phyloP scores from a whole-genome alignment of 2,797 vertebrate genomes.

The Anguilla marmorata region DNA sequence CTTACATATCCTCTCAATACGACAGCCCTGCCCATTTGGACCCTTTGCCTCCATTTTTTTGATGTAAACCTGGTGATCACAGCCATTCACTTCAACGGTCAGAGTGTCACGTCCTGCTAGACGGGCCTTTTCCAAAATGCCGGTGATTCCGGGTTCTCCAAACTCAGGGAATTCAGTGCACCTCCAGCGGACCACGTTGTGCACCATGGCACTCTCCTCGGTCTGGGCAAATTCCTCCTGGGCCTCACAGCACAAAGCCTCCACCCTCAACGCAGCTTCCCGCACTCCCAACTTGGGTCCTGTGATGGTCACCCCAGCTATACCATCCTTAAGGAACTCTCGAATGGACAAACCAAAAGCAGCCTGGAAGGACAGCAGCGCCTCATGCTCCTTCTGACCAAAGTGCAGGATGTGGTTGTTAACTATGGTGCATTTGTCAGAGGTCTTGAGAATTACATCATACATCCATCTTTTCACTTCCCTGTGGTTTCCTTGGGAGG shows the following conservation, averaged over 20 bases:
- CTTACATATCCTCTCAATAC: slow-evolving; percentile 29
- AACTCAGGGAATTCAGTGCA: slow-evolving; percentile 28
- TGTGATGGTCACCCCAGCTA: slow-evolving; percentile 58
- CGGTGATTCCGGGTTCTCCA: slow-evolving; percentile 35
- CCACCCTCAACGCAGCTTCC: slow-evolving; percentile 62
- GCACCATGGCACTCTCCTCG: slow-evolving; percentile 54
- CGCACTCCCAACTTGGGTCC: slow-evolving; percentile 52
- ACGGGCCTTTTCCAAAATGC: slow-evolving; percentile 36
- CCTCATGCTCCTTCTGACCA: slow-evolving; percentile 60
- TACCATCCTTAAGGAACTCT: slow-evolving; percentile 62
- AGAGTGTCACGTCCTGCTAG: background rate
- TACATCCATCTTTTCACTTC: slow-evolving; percentile 74
- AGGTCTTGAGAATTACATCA: background rate
- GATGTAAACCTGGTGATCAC: background rate
- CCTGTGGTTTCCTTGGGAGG: background rate
- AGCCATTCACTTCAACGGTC: background rate
- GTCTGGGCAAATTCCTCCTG: slow-evolving; percentile 63
- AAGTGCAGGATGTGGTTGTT: slow-evolving; percentile 79
- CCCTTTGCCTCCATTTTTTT: fast-evolving
- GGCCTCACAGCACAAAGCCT: slow-evolving; percentile 71
- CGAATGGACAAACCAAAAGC: slow-evolving; percentile 43
- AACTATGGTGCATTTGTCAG: slow-evolving; percentile 49
- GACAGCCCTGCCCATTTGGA: background rate
- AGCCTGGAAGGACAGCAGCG: slow-evolving; percentile 51
- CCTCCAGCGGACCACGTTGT: slow-evolving; percentile 54